Evolutionary conservation across 2,888 invertebrate genomes (phyloP).

Genomic region (Meandrusa payeni): DNA sequence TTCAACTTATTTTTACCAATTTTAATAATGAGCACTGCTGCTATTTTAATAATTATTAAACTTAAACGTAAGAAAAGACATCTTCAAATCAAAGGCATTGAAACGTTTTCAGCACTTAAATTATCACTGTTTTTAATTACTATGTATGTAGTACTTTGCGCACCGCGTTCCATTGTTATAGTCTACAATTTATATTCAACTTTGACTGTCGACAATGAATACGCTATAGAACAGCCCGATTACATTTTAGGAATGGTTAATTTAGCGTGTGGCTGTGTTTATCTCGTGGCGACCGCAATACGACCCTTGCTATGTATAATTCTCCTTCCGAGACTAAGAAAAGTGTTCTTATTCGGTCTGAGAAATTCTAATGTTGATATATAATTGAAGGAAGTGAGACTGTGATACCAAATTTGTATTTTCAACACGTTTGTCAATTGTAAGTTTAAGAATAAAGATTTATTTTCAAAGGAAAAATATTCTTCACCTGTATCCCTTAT

Average conservation of each 20-base stretch:
- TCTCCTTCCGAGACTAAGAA: constrained; percentile 42
- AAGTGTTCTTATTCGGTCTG: constrained; percentile 47
- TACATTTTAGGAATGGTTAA: constrained; percentile 41
- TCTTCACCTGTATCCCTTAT: too few species aligned
- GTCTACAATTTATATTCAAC: constrained; percentile 52
- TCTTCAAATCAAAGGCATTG: constrained; percentile 41
- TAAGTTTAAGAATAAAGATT: constrained; percentile 9
- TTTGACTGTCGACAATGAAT: constrained; percentile 41
- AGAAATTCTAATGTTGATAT: constrained; percentile 33
- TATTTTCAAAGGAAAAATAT: too few species aligned
- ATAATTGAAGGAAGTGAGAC: constrained; percentile 6
- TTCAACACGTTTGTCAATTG: constrained; percentile 2
- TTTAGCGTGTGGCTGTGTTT: constrained; percentile 49
- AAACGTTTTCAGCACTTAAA: constrained; percentile 55
- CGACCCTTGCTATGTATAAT: constrained; percentile 47
- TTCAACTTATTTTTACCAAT: constrained; percentile 64
- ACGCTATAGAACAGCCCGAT: constrained; percentile 38
- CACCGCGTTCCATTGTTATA: constrained; percentile 55
- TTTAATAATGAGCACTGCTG: constrained; percentile 50
- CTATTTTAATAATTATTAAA: constrained; percentile 51
- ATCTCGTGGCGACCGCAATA: constrained; percentile 42
- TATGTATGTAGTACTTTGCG: constrained; percentile 52
- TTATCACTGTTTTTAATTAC: constrained; percentile 60
- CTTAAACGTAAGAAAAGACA: constrained; percentile 47
- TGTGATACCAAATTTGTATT: constrained; percentile 8